Conservation (phyloP, 2,888 invertebrate species). For the Carpatolechia fugitivella region DNA sequence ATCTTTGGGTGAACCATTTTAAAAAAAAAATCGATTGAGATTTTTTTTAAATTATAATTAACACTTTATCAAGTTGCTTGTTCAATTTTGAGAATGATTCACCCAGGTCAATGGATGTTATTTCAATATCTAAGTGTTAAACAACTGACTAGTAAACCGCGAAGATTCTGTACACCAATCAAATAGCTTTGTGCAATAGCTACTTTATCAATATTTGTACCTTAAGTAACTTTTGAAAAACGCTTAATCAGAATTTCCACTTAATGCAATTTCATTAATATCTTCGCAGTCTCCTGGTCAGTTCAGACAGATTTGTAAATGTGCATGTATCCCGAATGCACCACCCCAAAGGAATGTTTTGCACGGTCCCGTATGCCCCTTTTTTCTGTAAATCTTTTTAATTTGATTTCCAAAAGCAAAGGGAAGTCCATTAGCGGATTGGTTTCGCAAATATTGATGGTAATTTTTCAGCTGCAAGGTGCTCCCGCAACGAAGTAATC, state of each 20-base stretch:
- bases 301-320: conserved; percentile 50
- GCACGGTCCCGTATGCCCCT: conserved; percentile 60
- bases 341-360: conserved; percentile 71
- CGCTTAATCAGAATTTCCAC: background rate
- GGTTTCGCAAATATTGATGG: conserved; percentile 52
- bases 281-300: conserved; percentile 34
- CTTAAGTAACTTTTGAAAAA: background rate
- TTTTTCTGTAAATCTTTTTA: conserved; percentile 52
- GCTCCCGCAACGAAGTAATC: background rate
- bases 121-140: conserved; percentile 13
- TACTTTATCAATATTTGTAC: too few species aligned
- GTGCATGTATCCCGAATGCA: conserved; percentile 77
- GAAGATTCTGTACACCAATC: too few species aligned
- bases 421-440: conserved; percentile 67
- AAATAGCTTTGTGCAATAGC: too few species aligned
- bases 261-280: background rate
- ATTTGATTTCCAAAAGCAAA: conserved; percentile 57
- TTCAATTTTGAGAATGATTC: conserved; percentile 26
- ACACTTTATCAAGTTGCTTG: too few species aligned
- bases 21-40: too few species aligned
- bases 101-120: conserved; percentile 24
- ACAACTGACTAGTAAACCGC: conserved; percentile 6
- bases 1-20: conserved; percentile 33
- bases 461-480: conserved; percentile 23
- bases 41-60: too few species aligned